Evolutionary conservation across 2,888 invertebrate genomes (phyloP).

Genomic region (Hemithea aestivaria): DNA sequence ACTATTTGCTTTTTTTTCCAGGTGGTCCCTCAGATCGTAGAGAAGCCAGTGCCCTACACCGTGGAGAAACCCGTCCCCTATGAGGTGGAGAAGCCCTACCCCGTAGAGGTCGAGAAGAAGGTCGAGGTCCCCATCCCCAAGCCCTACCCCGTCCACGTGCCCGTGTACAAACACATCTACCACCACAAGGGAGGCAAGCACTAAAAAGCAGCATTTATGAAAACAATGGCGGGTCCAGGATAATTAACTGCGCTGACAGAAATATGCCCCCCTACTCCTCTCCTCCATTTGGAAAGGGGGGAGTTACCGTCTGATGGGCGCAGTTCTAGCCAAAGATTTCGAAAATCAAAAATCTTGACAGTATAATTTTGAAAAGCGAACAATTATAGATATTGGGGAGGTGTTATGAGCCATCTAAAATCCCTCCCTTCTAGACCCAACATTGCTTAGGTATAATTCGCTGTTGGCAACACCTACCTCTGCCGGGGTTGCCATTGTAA

Average conservation of each 20-base stretch:
- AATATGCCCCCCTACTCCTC: too few species aligned
- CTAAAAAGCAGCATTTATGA: too few species aligned
- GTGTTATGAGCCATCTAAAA: too few species aligned
- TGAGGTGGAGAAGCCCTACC: constrained; percentile 86
- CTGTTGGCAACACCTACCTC: not conserved
- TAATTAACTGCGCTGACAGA: too few species aligned
- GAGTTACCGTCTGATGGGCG: too few species aligned
- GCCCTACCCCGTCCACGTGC: constrained; percentile 86
- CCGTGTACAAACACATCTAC: constrained; percentile 86
- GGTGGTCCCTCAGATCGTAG: constrained; percentile 85
- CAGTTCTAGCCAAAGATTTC: too few species aligned
- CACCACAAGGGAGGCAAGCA: constrained; percentile 80
- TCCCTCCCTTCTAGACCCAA: too few species aligned
- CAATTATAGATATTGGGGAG: too few species aligned
- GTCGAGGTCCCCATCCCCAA: constrained; percentile 84
- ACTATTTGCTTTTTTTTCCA: constrained; percentile 40
- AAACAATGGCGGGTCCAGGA: too few species aligned
- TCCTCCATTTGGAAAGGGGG: too few species aligned
- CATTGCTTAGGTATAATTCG: too few species aligned
- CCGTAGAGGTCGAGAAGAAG: constrained; percentile 86
- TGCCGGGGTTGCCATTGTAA: constrained; percentile 53
- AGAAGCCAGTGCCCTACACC: constrained; percentile 85
- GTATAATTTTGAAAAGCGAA: constrained; percentile 15
- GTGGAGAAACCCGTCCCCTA: constrained; percentile 86
- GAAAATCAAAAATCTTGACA: too few species aligned